phyloP scores from a whole-genome alignment of 1,140 invertebrate genomes.

The Mizuhopecten yessoensis region DNA sequence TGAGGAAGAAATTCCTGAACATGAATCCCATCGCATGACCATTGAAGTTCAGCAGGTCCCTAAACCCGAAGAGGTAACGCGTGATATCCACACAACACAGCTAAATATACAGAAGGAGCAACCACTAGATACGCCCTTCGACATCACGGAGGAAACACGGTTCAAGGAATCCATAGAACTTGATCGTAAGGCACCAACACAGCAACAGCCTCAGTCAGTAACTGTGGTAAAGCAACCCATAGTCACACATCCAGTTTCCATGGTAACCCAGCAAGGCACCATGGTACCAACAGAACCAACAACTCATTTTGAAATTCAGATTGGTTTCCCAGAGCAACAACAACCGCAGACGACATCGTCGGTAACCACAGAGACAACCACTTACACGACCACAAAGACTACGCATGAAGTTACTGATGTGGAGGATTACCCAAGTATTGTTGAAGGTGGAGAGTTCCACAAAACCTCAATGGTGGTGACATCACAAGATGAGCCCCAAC shows the following conservation, averaged over 20 bases:
- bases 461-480: slow-evolving; percentile 70
- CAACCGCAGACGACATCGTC: slow-evolving; percentile 68
- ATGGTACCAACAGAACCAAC: slow-evolving; percentile 15
- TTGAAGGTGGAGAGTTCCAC: slow-evolving; percentile 71
- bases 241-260: not conserved
- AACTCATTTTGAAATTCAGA: slow-evolving; percentile 72
- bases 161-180: slow-evolving; percentile 69
- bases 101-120: slow-evolving; percentile 49
- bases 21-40: slow-evolving; percentile 77
- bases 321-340: slow-evolving; percentile 65
- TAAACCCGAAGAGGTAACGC: slow-evolving; percentile 50
- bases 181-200: slow-evolving; percentile 56
- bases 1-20: slow-evolving; percentile 74
- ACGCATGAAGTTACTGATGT: slow-evolving; percentile 67
- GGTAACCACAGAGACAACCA: slow-evolving; percentile 72
- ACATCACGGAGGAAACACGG: slow-evolving; percentile 65
- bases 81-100: slow-evolving; percentile 56
- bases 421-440: slow-evolving; percentile 68
- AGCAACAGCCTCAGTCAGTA: slow-evolving; percentile 53
- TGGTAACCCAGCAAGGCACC: not conserved
- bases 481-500: slow-evolving; percentile 68
- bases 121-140: slow-evolving; percentile 53
- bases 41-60: slow-evolving; percentile 77
- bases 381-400: slow-evolving; percentile 73
- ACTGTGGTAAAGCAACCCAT: slow-evolving; percentile 43